Percentiles rank a stretch among this genome's conserved stretches.
phyloP scores from a whole-genome alignment of 1,140 invertebrate genomes.

The Anastatus disparis region DNA sequence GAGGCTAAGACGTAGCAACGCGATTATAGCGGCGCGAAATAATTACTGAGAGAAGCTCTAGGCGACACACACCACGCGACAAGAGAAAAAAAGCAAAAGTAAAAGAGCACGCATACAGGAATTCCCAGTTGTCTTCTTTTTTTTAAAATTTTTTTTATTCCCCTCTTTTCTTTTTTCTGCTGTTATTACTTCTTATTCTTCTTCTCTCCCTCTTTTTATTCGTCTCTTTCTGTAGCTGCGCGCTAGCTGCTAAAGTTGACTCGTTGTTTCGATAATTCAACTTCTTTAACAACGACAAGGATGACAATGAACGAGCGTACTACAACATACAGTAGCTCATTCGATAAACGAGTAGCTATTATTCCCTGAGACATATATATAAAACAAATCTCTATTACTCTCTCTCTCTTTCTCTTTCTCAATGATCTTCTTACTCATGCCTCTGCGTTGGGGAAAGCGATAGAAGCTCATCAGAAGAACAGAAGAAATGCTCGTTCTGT shows the following conservation, averaged over 20 bases:
- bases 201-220: not conserved
- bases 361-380: slow-evolving; percentile 37
- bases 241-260: no score
- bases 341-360: slow-evolving; percentile 29
- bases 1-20: not conserved
- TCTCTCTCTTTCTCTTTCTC: not conserved
- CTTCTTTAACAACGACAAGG: slow-evolving; percentile 38
- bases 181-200: no score
- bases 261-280: slow-evolving; percentile 27
- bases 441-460: not conserved
- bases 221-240: not conserved
- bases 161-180: not conserved
- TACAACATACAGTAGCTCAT: slow-evolving; percentile 17
- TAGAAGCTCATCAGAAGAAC: slow-evolving; percentile 23
- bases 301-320: slow-evolving; percentile 36
- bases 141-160: not conserved
- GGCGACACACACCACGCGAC: not conserved
- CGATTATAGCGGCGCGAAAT: slow-evolving; percentile 30
- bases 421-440: no score
- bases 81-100: not conserved
- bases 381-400: not conserved
- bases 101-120: not conserved
- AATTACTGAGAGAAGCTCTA: slow-evolving; percentile 31
- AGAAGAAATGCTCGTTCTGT: slow-evolving; percentile 17
- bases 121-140: slow-evolving; percentile 33